Conservation (phyloP, 2,888 invertebrate species). For the Herminia tarsipennalis region DNA sequence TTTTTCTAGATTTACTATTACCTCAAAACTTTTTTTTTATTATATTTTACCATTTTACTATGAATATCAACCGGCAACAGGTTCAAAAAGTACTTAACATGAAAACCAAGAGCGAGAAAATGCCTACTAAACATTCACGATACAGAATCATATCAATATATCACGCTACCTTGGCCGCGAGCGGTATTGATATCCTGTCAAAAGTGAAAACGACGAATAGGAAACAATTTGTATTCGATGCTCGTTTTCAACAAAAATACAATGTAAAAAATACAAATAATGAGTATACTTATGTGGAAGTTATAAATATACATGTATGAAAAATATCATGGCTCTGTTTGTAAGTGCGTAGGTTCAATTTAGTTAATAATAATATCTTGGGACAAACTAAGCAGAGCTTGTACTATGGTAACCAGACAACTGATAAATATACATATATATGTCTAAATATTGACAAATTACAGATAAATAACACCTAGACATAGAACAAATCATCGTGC, state of each 20-base stretch:
- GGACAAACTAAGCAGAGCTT: no score
- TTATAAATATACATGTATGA: no score
- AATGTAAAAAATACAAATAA: background rate
- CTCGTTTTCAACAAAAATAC: slow-evolving; percentile 1
- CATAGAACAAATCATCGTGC: no score
- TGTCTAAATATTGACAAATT: no score
- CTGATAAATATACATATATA: no score
- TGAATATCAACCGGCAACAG: background rate
- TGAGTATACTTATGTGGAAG: background rate
- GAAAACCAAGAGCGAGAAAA: background rate
- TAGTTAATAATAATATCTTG: no score
- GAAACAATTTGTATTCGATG: slow-evolving; percentile 9
- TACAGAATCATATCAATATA: slow-evolving; percentile 3
- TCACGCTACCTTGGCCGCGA: background rate
- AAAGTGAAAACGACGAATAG: background rate
- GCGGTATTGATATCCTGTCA: slow-evolving; percentile 4
- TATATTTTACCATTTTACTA: background rate
- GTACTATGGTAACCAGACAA: no score
- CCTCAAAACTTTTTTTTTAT: background rate
- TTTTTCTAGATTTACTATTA: no score
- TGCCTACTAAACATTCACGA: slow-evolving; percentile 1
- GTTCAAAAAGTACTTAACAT: background rate
- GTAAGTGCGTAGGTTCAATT: no score
- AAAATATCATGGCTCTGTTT: no score
- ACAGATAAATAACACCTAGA: no score